These are phyloP conservation scores for Apamea epomidion DNA, from an alignment of 2,888 invertebrate species.

Conservation along the genomic window DNA sequence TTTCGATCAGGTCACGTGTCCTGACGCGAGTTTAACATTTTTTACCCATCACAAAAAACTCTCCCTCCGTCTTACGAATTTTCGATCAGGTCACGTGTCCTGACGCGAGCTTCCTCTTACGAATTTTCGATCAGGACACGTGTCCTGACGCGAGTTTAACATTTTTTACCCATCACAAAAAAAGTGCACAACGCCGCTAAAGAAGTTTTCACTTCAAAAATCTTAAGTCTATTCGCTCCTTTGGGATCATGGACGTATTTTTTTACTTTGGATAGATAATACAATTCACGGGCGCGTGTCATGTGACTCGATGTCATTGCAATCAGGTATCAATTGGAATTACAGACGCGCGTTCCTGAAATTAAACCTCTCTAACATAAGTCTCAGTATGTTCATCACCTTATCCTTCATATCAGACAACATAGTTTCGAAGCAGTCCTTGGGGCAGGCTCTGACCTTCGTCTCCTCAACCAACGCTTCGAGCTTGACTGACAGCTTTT, in stretches of 20 bases:
- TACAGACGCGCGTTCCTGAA: neutral
- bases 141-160: too few relatives aligned
- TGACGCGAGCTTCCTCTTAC: too few relatives aligned
- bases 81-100: too few relatives aligned
- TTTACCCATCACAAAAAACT: too few relatives aligned
- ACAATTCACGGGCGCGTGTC: neutral
- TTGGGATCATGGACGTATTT: too few relatives aligned
- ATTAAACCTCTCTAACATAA: neutral
- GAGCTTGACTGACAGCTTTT: slow-evolving; percentile 89
- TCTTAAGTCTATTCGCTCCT: neutral
- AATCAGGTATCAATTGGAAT: neutral
- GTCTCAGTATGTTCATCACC: slow-evolving; percentile 80
- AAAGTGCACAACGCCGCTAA: too few relatives aligned
- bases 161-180: too few relatives aligned
- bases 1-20: too few relatives aligned
- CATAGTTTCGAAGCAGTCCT: slow-evolving; percentile 92
- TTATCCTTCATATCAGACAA: slow-evolving; percentile 93
- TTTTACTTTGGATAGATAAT: neutral
- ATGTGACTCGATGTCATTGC: neutral
- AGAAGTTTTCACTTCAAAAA: too few relatives aligned
- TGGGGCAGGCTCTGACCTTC: slow-evolving; percentile 81
- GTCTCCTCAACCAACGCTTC: slow-evolving; percentile 75
- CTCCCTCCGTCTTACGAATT: too few relatives aligned
- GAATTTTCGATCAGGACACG: too few relatives aligned
- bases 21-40: too few relatives aligned